These are phyloP conservation scores for Pammene aurita DNA, from an alignment of 2,888 invertebrate genomes.

Conservation along the genomic window DNA sequence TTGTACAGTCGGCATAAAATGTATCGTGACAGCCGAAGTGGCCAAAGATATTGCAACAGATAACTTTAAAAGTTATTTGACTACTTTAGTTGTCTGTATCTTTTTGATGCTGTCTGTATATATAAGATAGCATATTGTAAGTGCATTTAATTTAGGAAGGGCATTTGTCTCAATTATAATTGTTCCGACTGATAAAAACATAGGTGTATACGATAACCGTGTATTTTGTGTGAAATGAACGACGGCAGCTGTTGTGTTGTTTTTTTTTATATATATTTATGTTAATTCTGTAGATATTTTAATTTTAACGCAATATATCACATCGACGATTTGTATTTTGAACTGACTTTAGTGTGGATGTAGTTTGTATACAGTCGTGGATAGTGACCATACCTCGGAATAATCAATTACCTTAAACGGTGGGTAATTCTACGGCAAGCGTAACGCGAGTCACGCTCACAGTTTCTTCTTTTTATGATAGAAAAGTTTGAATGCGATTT, in stretches of 20 bases:
- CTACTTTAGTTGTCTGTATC: no score
- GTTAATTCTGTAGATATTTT: constrained; percentile 45
- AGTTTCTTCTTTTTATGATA: no score
- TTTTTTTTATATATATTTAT: constrained; percentile 54
- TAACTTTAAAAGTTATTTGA: no score
- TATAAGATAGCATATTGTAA: no score
- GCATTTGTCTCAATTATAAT: neutral
- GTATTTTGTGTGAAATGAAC: constrained; percentile 52
- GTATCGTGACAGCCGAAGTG: no score
- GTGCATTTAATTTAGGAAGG: no score
- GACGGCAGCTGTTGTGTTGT: constrained; percentile 65
- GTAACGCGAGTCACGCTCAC: no score
- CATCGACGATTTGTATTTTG: constrained; percentile 32
- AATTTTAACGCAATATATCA: constrained; percentile 38
- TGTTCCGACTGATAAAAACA: neutral
- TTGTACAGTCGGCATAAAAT: neutral
- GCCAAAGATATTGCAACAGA: no score
- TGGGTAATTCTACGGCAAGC: neutral
- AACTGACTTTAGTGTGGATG: constrained; percentile 21
- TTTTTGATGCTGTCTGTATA: no score
- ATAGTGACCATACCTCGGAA: neutral
- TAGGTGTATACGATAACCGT: constrained; percentile 20
- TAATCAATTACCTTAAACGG: neutral
- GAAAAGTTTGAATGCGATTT: no score
- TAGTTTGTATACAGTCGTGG: constrained; percentile 20